phyloP scores from a whole-genome alignment of 2,888 invertebrate genomes.

The Parelbella ahira region DNA sequence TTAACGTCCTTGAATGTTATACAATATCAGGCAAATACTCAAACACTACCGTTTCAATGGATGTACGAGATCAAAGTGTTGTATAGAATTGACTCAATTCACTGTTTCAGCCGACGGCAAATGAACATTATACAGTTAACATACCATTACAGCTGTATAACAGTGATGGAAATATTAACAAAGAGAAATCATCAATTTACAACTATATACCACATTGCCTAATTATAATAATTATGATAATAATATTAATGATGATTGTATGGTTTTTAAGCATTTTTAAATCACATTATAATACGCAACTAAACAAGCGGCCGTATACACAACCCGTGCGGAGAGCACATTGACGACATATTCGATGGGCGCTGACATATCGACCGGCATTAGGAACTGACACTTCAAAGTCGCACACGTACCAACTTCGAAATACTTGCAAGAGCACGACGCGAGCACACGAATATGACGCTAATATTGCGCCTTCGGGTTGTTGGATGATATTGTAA shows the following conservation, averaged over 20 bases:
- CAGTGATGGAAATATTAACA: conserved; percentile 48
- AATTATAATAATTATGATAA: too few relatives aligned
- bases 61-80: conserved; percentile 67
- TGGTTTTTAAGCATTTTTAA: conserved; percentile 47
- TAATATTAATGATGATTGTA: conserved; percentile 54
- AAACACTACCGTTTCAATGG: conserved; percentile 49
- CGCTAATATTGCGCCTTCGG: conserved; percentile 39
- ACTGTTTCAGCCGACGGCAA: conserved; percentile 56
- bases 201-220: conserved; percentile 49
- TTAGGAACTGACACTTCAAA: conserved; percentile 23
- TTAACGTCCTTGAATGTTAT: conserved; percentile 37
- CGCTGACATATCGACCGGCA: conserved; percentile 5
- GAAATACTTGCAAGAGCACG: too few relatives aligned
- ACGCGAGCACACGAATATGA: conserved; percentile 31
- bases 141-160: conserved; percentile 46
- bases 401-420: conserved; percentile 2
- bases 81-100: conserved; percentile 69
- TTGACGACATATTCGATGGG: too few relatives aligned
- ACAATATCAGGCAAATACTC: conserved; percentile 49
- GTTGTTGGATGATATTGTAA: conserved; percentile 45
- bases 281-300: conserved; percentile 52
- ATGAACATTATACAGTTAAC: conserved; percentile 44
- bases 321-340: too few relatives aligned
- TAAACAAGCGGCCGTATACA: too few relatives aligned
- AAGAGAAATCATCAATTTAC: conserved; percentile 41